Percentiles rank a stretch among this genome's conserved stretches.
These are phyloP conservation scores for Formica aserva DNA, from an alignment of 2,888 invertebrate species.

Conservation along the genomic window DNA sequence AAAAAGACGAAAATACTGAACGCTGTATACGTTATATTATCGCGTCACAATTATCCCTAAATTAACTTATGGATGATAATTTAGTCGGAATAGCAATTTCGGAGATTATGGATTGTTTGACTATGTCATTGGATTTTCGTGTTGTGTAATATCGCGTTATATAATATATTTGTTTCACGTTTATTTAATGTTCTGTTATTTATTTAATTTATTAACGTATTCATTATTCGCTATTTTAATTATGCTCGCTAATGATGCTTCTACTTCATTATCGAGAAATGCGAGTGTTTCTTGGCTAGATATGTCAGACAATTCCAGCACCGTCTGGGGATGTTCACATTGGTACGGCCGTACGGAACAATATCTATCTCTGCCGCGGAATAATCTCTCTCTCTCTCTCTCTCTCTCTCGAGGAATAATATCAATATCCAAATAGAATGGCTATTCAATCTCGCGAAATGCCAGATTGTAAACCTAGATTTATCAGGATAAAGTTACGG, in stretches of 20 bases:
- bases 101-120: not conserved
- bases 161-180: not conserved
- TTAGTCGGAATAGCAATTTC: not conserved
- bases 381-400: slow-evolving; percentile 16
- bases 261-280: not conserved
- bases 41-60: not conserved
- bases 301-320: not conserved
- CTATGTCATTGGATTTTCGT: not conserved
- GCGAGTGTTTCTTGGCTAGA: not conserved
- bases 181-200: not conserved
- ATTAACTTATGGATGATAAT: not conserved
- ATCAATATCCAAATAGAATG: slow-evolving; percentile 34
- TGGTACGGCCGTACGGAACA: not conserved
- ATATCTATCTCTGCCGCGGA: not conserved
- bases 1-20: not conserved
- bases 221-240: not conserved
- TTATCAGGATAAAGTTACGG: slow-evolving; percentile 10
- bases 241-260: not conserved
- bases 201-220: not conserved
- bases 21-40: not conserved
- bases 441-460: slow-evolving; percentile 33
- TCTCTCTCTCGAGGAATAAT: not conserved
- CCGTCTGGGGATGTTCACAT: slow-evolving; percentile 7
- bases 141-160: not conserved
- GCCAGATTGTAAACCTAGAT: slow-evolving; percentile 29